phyloP scores from a whole-genome alignment of 2,113 vertebrate genomes.

The Hypocryptadius cinnamomeus region DNA sequence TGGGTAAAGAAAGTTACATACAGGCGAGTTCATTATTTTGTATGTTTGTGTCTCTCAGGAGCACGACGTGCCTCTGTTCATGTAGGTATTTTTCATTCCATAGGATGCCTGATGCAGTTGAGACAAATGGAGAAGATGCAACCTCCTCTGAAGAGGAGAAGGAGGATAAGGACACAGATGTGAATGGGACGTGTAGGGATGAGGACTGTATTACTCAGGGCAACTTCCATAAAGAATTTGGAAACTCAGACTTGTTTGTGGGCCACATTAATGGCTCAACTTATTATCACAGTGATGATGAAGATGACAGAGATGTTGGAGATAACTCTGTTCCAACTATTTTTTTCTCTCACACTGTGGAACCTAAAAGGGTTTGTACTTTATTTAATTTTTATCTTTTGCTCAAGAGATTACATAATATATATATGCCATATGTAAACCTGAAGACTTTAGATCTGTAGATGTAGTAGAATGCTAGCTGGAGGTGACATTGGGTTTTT shows the following conservation, averaged over 20 bases:
- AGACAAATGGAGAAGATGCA: constrained; percentile 76
- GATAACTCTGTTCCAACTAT: constrained; percentile 81
- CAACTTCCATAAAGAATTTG: neutral
- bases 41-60: neutral
- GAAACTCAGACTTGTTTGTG: constrained; percentile 13
- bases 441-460: neutral
- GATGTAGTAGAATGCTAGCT: neutral
- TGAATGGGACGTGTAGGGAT: neutral
- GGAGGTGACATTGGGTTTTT: neutral
- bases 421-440: neutral
- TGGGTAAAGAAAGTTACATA: neutral
- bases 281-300: constrained; percentile 60
- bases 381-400: neutral
- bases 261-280: constrained; percentile 55
- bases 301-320: constrained; percentile 35
- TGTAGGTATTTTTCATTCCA: neutral
- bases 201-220: constrained; percentile 41
- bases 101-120: constrained; percentile 70
- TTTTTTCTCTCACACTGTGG: constrained; percentile 91
- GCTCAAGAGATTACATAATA: neutral
- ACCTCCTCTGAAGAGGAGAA: constrained; percentile 85
- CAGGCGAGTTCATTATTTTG: neutral
- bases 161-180: constrained; percentile 54
- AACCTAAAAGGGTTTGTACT: constrained; percentile 88
- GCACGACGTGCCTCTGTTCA: neutral